Evolutionary conservation across 2,888 invertebrate genomes (phyloP).

Genomic region (Heliothis peltigera): DNA sequence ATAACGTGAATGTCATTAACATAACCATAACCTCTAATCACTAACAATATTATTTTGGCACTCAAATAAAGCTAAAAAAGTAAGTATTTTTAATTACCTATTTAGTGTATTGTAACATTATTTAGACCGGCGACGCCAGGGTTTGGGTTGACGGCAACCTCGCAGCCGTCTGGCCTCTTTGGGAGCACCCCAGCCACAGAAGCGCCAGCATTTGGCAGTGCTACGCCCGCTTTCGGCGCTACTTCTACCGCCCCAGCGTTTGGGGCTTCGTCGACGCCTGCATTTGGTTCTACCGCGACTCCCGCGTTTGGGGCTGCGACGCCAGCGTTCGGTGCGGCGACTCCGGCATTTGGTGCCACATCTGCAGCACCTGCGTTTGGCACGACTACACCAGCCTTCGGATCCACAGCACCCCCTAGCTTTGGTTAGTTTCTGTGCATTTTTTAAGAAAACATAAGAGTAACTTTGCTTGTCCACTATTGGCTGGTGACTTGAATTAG

Average conservation of each 20-base stretch:
- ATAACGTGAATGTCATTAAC: constrained; percentile 2
- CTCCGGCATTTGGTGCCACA: constrained; percentile 66
- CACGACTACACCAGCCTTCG: constrained; percentile 72
- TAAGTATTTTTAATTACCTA: background rate
- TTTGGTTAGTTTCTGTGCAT: constrained; percentile 61
- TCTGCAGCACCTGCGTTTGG: constrained; percentile 68
- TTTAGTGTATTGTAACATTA: constrained; percentile 11
- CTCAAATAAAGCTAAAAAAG: too few relatives aligned
- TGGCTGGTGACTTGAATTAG: too few relatives aligned
- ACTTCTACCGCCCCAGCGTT: constrained; percentile 65
- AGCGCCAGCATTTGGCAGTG: constrained; percentile 67
- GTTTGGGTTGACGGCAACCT: constrained; percentile 75
- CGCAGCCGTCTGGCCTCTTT: constrained; percentile 80
- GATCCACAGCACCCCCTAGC: constrained; percentile 67
- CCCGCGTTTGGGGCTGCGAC: constrained; percentile 61
- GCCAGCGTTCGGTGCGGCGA: constrained; percentile 64
- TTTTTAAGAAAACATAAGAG: too few relatives aligned
- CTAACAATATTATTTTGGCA: background rate
- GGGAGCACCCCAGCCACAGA: constrained; percentile 73
- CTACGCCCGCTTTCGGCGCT: constrained; percentile 64
- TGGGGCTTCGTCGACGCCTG: constrained; percentile 66
- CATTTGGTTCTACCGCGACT: constrained; percentile 67
- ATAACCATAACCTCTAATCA: constrained; percentile 37
- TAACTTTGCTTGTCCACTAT: too few relatives aligned
- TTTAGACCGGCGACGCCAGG: constrained; percentile 80